Percentiles rank a stretch among this genome's conserved stretches.
Evolutionary conservation across 2,797 vertebrate genomes (phyloP).

Genomic region (Holocentrus rufus): DNA sequence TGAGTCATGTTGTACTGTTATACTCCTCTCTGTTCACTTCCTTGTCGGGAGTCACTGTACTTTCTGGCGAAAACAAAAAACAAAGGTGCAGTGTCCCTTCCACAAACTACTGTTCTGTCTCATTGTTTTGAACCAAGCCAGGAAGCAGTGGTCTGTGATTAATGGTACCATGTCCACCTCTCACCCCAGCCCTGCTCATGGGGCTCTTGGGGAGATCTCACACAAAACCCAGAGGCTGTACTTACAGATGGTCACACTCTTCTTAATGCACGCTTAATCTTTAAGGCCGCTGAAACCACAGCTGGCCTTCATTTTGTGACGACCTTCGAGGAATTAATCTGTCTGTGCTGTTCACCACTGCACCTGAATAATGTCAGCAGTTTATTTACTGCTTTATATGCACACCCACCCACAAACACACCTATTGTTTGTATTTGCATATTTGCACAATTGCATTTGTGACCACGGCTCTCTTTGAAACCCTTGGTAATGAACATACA

Average conservation of each 20-base stretch:
- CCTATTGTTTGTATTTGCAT: background rate
- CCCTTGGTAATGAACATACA: background rate
- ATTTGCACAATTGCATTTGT: too few relatives aligned
- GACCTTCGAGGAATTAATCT: background rate
- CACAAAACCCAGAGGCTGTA: slow-evolving; percentile 16
- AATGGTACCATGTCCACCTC: slow-evolving; percentile 60
- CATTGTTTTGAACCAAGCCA: background rate
- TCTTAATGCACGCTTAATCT: slow-evolving; percentile 6
- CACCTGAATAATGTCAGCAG: background rate
- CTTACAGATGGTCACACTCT: slow-evolving; percentile 29
- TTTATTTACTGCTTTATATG: background rate
- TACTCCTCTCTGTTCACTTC: background rate
- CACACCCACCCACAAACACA: background rate
- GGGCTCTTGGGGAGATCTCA: slow-evolving; percentile 33
- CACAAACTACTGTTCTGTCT: background rate
- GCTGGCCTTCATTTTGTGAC: background rate
- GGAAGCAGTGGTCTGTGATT: slow-evolving; percentile 53
- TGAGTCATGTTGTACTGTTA: too few relatives aligned
- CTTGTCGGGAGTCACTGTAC: background rate
- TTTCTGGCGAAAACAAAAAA: background rate
- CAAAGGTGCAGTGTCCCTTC: background rate
- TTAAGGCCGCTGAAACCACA: slow-evolving; percentile 4
- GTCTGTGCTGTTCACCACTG: background rate
- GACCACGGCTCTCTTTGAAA: background rate
- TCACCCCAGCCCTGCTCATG: slow-evolving; percentile 27